phyloP scores from a whole-genome alignment of 2,797 vertebrate species.

The Sebastolobus alascanus region DNA sequence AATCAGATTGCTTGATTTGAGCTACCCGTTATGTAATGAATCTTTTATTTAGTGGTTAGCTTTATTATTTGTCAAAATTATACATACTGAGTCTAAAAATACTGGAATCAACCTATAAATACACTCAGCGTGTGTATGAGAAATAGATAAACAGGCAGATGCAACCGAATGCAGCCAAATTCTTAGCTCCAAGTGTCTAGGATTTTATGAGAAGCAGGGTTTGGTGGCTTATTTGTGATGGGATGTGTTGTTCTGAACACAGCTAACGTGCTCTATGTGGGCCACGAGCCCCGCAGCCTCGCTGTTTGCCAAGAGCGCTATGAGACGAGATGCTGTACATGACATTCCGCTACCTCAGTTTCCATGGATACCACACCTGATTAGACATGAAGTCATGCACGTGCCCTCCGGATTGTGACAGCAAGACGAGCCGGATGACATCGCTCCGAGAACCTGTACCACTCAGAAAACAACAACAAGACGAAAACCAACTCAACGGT shows the following conservation, averaged over 20 bases:
- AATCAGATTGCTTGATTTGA: background rate
- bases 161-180: background rate
- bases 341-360: slow-evolving; percentile 79
- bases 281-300: slow-evolving; percentile 55
- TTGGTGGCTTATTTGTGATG: slow-evolving; percentile 44
- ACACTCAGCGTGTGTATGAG: background rate
- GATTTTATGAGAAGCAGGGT: slow-evolving; percentile 25
- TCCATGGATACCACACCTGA: slow-evolving; percentile 84
- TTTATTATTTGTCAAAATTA: background rate
- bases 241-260: slow-evolving; percentile 50
- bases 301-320: slow-evolving; percentile 61
- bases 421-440: slow-evolving; percentile 69
- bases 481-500: slow-evolving; percentile 3
- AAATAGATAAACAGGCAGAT: background rate
- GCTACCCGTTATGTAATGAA: background rate
- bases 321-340: slow-evolving; percentile 67
- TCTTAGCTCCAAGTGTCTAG: background rate
- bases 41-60: background rate
- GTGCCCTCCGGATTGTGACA: slow-evolving; percentile 70
- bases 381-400: slow-evolving; percentile 80
- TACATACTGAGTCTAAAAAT: background rate
- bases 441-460: slow-evolving; percentile 54
- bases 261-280: slow-evolving; percentile 61
- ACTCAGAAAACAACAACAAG: slow-evolving; percentile 25
- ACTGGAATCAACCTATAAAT: background rate